phyloP scores from a whole-genome alignment of 1,140 invertebrate species.

The Thaumatotibia leucotreta region DNA sequence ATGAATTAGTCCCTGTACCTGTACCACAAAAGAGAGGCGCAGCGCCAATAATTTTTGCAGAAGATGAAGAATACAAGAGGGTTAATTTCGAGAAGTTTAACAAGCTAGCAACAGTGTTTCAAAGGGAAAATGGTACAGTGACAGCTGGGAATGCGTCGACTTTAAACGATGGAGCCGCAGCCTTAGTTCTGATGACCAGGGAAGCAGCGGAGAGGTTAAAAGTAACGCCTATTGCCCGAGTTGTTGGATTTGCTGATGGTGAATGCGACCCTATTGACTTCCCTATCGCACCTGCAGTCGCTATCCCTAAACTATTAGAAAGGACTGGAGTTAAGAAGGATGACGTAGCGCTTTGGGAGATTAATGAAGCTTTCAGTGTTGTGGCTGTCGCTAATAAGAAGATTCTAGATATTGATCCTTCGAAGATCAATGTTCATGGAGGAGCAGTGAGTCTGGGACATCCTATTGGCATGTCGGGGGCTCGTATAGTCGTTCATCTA shows the following conservation, averaged over 20 bases:
- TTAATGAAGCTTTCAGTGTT: slow-evolving; percentile 99
- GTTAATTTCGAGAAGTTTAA: slow-evolving; percentile 97
- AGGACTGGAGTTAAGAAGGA: slow-evolving; percentile 89
- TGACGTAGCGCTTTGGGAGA: slow-evolving; percentile 97
- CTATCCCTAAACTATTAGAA: slow-evolving; percentile 91
- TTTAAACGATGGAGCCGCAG: slow-evolving; percentile 97
- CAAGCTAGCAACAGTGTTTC: slow-evolving; percentile 93
- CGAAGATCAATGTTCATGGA: slow-evolving; percentile 96
- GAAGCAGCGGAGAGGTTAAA: slow-evolving; percentile 86
- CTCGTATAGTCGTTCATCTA: slow-evolving; percentile 93
- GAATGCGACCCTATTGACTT: slow-evolving; percentile 98
- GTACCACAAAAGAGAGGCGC: slow-evolving; percentile 90
- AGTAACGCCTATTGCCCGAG: slow-evolving; percentile 91
- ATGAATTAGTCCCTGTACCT: slow-evolving; percentile 92
- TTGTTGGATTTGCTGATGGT: slow-evolving; percentile 96
- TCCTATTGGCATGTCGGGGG: slow-evolving; percentile 99
- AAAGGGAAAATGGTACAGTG: slow-evolving; percentile 94
- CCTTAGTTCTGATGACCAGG: slow-evolving; percentile 90
- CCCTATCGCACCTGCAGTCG: slow-evolving; percentile 95
- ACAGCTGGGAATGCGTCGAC: slow-evolving; percentile 99
- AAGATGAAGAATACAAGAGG: slow-evolving; percentile 98
- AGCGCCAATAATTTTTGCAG: slow-evolving; percentile 83
- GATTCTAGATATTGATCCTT: slow-evolving; percentile 90
- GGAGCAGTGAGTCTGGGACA: slow-evolving; percentile 99
- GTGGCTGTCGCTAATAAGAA: slow-evolving; percentile 97